phyloP scores from a whole-genome alignment of 2,113 vertebrate species.

The Todiramphus chloris region DNA sequence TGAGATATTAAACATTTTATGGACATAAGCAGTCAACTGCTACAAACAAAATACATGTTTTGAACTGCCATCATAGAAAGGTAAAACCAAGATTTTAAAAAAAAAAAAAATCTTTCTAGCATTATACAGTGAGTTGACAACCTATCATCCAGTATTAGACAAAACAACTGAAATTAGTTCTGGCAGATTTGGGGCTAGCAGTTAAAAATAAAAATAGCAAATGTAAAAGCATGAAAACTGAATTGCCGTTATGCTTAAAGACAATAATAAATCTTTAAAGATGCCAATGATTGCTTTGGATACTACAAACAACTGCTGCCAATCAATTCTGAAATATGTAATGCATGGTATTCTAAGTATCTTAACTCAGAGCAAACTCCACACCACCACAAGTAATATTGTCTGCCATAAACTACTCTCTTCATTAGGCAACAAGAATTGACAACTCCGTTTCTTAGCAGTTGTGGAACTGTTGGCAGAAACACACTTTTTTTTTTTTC shows the following conservation, averaged over 20 bases:
- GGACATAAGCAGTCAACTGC: constrained; percentile 48
- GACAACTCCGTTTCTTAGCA: constrained; percentile 27
- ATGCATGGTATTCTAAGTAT: constrained; percentile 15
- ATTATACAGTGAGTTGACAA: constrained; percentile 69
- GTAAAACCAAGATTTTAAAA: constrained; percentile 51
- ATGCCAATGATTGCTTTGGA: constrained; percentile 63
- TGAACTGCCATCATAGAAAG: constrained; percentile 53
- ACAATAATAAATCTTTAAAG: constrained; percentile 78
- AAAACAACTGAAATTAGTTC: constrained; percentile 72
- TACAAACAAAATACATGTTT: constrained; percentile 53
- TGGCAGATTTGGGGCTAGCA: constrained; percentile 82
- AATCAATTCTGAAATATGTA: constrained; percentile 66
- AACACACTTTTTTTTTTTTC: not conserved
- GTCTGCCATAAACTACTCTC: constrained; percentile 45
- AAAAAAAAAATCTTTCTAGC: constrained; percentile 63
- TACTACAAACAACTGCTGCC: constrained; percentile 77
- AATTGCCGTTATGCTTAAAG: constrained; percentile 79
- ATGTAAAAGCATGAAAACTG: constrained; percentile 78
- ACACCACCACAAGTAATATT: constrained; percentile 53
- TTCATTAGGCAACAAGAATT: constrained; percentile 27
- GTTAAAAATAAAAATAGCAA: constrained; percentile 83
- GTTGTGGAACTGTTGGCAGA: not conserved
- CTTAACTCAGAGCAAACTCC: constrained; percentile 59
- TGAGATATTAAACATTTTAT: constrained; percentile 40
- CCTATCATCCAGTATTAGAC: constrained; percentile 66